Base-by-base conservation (phyloP, 2,888 invertebrate genomes). In the Athalia cordata region DNA sequence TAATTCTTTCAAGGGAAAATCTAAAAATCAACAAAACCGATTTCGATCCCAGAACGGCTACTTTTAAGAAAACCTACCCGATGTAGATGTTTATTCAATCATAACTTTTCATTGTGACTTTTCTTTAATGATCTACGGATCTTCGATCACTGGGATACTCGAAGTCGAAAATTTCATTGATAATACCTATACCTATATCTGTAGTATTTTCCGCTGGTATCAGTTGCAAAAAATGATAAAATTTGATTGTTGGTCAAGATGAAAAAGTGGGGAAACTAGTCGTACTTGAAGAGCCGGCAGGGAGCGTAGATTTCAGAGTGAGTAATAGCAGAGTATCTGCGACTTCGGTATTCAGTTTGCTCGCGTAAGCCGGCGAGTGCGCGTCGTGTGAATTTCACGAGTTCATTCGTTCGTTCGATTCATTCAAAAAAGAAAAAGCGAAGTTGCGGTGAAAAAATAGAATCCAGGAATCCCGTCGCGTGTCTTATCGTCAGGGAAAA, bases 221-320 rank as follows among this genome's bases (percentile, higher is more conserved):
- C 29, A 29, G 29, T 29, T 29, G 29, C 29, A 2, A 29, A 29
- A 29, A 29, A 29, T 29, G 29, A 29, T 29, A 29, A 29, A 29
- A 29, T 29, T 50, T n/a, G 50, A 49, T 67, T 1, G 47, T 7
- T 15, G 13, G 15, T 13, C 8, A 29, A 29, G 15, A 43, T 11
- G 29, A 43, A 6, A 43, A 50, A 9, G 8, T 6, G n/a, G 50
- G 47, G 13, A 11, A 8, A 49, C 9, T n/a, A 67, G 47, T 67
- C 50, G 13, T 15, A n/a, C 45, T 29, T n/a, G 15, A 6, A 45
- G 59, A 49, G 74, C 74, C 74, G 74, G 61, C 61, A 72, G 72
- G 49, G 72, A 61, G 72, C 72, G 72, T 72, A 61, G 47, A n/a
- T 55, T n/a, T 11, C 55, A 4, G 29, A 15, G 9, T 15, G 52